Percentiles rank a stretch among this genome's conserved stretches.
Evolutionary conservation across 1,140 invertebrate species (phyloP).

Genomic region (Atta colombica): DNA sequence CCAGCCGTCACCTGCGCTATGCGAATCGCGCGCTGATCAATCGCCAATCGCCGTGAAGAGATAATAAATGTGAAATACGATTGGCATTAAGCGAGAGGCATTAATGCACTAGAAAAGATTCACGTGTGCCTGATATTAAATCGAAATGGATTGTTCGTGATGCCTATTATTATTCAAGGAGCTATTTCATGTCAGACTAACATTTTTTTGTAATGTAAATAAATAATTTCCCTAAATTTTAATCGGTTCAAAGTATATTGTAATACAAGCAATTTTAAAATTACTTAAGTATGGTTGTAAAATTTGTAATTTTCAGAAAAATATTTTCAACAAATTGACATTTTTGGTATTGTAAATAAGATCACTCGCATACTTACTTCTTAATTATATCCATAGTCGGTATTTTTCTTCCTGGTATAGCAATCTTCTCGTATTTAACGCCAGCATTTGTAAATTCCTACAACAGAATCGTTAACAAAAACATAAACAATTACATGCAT

Average conservation of each 20-base stretch:
- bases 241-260: background rate
- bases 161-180: slow-evolving; percentile 53
- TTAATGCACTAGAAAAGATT: slow-evolving; percentile 66
- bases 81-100: slow-evolving; percentile 70
- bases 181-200: background rate
- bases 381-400: slow-evolving; percentile 81
- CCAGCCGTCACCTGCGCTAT: slow-evolving; percentile 24
- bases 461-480: slow-evolving; percentile 65
- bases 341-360: background rate
- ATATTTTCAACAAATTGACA: background rate
- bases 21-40: slow-evolving; percentile 42
- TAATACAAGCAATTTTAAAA: background rate
- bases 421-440: slow-evolving; percentile 86
- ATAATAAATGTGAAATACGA: slow-evolving; percentile 72
- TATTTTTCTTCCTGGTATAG: slow-evolving; percentile 86
- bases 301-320: background rate
- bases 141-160: slow-evolving; percentile 51
- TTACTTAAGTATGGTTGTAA: background rate
- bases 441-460: slow-evolving; percentile 83
- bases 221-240: background rate
- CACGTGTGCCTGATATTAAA: slow-evolving; percentile 33
- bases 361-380: slow-evolving; percentile 71
- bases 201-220: background rate
- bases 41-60: slow-evolving; percentile 36
- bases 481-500: slow-evolving; percentile 5